Evolutionary conservation across 53 echinoderm and acorn worm genomes (phyloP).

Genomic region (Henricia sp.): DNA sequence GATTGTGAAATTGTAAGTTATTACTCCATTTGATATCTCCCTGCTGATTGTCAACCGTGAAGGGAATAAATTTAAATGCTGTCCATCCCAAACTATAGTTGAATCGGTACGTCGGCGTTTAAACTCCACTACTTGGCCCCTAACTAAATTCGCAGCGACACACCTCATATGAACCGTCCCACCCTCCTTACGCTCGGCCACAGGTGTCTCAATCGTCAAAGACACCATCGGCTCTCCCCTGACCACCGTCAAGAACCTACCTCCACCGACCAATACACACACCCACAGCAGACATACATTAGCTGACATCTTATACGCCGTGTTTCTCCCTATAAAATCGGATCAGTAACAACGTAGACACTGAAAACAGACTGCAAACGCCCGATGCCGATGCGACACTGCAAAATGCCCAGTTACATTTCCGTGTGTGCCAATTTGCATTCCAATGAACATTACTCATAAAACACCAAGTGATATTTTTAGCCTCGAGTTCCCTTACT

Average conservation of each 20-base stretch:
- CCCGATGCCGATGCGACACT: no score
- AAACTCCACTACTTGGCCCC: slow-evolving; percentile 3
- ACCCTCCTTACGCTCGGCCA: slow-evolving; percentile 32
- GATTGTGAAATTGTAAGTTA: slow-evolving; percentile 3
- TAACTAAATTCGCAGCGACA: slow-evolving; percentile 1
- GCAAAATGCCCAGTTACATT: no score
- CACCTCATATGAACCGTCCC: slow-evolving; percentile 24
- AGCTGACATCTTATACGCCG: not conserved
- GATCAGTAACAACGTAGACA: no score
- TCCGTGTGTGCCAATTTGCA: no score
- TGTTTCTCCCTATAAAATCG: no score
- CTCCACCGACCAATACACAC: slow-evolving; percentile 4
- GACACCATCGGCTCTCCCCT: slow-evolving; percentile 20
- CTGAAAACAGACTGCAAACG: no score
- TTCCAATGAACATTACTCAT: no score
- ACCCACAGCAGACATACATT: not conserved
- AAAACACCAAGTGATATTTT: no score
- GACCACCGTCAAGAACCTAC: slow-evolving; percentile 22
- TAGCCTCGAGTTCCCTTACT: no score
- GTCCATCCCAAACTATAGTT: not conserved
- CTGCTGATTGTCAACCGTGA: slow-evolving; percentile 31
- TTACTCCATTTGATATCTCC: not conserved
- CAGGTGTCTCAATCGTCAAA: slow-evolving; percentile 22
- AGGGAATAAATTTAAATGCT: no score
- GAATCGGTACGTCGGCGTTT: not conserved